These are phyloP conservation scores for Unio delphinus DNA, from an alignment of 2,888 invertebrate species.

Conservation along the genomic window DNA sequence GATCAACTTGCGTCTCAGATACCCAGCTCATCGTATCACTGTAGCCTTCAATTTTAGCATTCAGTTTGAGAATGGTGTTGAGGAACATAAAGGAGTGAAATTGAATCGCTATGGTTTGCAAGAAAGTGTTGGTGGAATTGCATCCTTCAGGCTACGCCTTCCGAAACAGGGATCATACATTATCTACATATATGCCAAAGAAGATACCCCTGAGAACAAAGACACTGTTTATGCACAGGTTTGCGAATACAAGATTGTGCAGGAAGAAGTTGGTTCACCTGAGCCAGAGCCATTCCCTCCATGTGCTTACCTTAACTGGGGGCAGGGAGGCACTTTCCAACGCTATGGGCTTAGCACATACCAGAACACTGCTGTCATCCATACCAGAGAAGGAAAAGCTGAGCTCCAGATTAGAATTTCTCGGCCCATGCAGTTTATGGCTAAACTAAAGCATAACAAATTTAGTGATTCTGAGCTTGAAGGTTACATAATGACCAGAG, in stretches of 20 bases:
- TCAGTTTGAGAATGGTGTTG: constrained; percentile 65
- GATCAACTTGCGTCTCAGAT: constrained; percentile 66
- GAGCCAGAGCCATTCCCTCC: constrained; percentile 69
- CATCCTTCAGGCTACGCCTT: constrained; percentile 69
- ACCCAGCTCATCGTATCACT: constrained; percentile 63
- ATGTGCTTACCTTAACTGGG: constrained; percentile 71
- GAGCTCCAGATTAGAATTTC: constrained; percentile 67
- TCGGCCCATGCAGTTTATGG: constrained; percentile 69
- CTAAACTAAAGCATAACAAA: constrained; percentile 67
- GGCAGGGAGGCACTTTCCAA: constrained; percentile 65
- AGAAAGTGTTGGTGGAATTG: constrained; percentile 68
- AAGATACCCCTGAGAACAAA: constrained; percentile 66
- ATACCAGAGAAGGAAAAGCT: constrained; percentile 67
- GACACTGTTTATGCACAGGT: constrained; percentile 71
- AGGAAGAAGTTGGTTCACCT: constrained; percentile 49
- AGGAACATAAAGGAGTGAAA: constrained; percentile 64
- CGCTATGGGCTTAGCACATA: constrained; percentile 66
- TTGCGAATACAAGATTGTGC: constrained; percentile 70
- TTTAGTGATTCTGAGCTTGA: constrained; percentile 64
- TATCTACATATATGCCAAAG: constrained; percentile 70
- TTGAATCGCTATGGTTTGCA: constrained; percentile 69
- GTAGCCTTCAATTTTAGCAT: constrained; percentile 71
- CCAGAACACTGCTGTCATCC: constrained; percentile 66
- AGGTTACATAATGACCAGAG: constrained; percentile 67
- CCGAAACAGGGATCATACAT: constrained; percentile 69